Evolutionary conservation across 2,888 invertebrate genomes (phyloP).

Genomic region (Atrina japonica): DNA sequence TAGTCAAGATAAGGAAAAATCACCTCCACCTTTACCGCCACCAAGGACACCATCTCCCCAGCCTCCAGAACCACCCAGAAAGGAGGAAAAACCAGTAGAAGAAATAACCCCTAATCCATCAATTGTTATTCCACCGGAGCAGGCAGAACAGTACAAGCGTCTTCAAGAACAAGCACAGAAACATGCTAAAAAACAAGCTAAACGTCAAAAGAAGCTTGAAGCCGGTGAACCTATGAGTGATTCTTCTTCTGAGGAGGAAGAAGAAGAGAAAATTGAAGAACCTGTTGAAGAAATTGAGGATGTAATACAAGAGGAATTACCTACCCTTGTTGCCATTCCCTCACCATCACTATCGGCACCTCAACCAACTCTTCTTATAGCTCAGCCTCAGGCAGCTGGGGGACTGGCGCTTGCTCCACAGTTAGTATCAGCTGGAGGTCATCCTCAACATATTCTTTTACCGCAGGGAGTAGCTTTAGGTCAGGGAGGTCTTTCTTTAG

Average conservation of each 20-base stretch:
- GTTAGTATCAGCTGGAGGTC: constrained; percentile 45
- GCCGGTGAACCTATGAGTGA: constrained; percentile 69
- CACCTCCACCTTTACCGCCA: constrained; percentile 69
- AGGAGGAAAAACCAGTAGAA: constrained; percentile 64
- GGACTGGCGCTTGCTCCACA: constrained; percentile 37
- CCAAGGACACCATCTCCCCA: constrained; percentile 71
- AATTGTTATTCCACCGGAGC: constrained; percentile 76
- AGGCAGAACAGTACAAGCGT: constrained; percentile 75
- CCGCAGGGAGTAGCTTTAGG: constrained; percentile 46
- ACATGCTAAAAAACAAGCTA: constrained; percentile 89
- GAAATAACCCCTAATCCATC: constrained; percentile 58
- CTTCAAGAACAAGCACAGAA: constrained; percentile 87
- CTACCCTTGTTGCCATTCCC: constrained; percentile 49
- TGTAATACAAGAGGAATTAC: constrained; percentile 37
- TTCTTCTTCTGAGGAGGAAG: constrained; percentile 62
- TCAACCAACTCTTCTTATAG: constrained; percentile 57
- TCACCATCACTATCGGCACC: constrained; percentile 38
- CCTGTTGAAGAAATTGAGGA: constrained; percentile 60
- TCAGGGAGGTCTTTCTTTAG: constrained; percentile 19
- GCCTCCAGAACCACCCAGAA: constrained; percentile 72
- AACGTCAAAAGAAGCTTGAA: constrained; percentile 82
- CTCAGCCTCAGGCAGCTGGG: constrained; percentile 49
- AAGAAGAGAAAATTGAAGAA: constrained; percentile 59
- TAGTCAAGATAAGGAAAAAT: constrained; percentile 29
- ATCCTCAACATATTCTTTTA: constrained; percentile 60